Conservation (phyloP, 1,140 invertebrate genomes). For the Drosophila ercepeae region DNA sequence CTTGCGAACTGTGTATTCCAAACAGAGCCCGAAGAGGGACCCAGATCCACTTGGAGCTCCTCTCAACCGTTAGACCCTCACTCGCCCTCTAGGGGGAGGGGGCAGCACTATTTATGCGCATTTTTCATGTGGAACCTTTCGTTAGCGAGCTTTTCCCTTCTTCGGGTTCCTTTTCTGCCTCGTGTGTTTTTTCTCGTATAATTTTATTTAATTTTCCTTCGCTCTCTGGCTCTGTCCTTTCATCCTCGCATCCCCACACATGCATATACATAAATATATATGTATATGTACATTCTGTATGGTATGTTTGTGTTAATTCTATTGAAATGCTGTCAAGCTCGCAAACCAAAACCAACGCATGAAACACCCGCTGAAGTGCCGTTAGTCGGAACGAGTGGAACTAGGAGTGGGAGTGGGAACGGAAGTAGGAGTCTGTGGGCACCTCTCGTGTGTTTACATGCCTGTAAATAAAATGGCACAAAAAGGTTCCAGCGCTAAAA, state of each 20-base stretch:
- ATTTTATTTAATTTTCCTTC: slow-evolving; percentile 81
- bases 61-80: slow-evolving; percentile 12
- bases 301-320: slow-evolving; percentile 69
- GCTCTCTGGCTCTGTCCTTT: slow-evolving; percentile 49
- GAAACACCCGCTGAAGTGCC: slow-evolving; percentile 69
- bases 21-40: slow-evolving; percentile 15
- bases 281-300: slow-evolving; percentile 4
- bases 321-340: slow-evolving; percentile 80
- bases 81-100: slow-evolving; percentile 4
- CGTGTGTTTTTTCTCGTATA: slow-evolving; percentile 61
- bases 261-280: neutral
- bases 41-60: slow-evolving; percentile 47
- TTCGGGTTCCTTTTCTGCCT: slow-evolving; percentile 12
- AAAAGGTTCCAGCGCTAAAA: slow-evolving; percentile 64
- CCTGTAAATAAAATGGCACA: slow-evolving; percentile 65
- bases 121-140: slow-evolving; percentile 57
- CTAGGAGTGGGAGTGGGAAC: slow-evolving; percentile 13
- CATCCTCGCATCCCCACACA: slow-evolving; percentile 9
- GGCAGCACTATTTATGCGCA: slow-evolving; percentile 73
- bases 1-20: slow-evolving; percentile 18
- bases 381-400: slow-evolving; percentile 14
- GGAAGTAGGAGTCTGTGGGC: slow-evolving; percentile 15
- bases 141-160: slow-evolving; percentile 45
- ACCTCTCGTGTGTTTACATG: slow-evolving; percentile 67
- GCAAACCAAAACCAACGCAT: slow-evolving; percentile 75